Percentiles rank a stretch among this genome's conserved stretches.
Evolutionary conservation across 2,113 vertebrate genomes (phyloP).

Genomic region (Xiphias gladius): DNA sequence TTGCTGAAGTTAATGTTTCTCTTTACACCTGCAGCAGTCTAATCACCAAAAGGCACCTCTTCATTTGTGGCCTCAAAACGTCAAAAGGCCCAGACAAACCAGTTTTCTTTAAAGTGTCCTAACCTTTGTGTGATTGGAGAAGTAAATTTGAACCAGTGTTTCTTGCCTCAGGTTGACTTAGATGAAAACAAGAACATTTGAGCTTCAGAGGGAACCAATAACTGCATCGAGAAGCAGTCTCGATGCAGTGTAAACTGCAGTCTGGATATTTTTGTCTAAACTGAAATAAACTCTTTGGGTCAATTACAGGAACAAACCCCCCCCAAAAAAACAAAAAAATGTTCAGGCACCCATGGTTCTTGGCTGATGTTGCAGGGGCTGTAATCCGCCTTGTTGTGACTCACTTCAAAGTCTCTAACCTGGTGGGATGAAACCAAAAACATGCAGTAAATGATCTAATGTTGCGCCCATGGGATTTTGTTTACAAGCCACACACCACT

Average conservation of each 20-base stretch:
- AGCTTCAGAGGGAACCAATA: background rate
- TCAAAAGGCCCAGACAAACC: background rate
- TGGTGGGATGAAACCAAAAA: constrained; percentile 27
- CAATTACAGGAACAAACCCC: background rate
- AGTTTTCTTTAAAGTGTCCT: background rate
- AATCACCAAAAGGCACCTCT: background rate
- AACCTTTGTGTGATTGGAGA: background rate
- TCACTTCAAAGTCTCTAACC: background rate
- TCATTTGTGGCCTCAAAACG: background rate
- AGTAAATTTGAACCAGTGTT: background rate
- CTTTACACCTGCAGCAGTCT: background rate
- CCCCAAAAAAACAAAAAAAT: background rate
- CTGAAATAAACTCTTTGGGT: constrained; percentile 12
- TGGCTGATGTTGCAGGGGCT: constrained; percentile 9
- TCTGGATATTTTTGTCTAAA: background rate
- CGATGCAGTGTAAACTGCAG: too few relatives aligned
- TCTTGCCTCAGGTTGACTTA: constrained; percentile 35
- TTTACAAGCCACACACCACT: constrained; percentile 30
- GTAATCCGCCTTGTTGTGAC: constrained; percentile 33
- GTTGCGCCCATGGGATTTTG: background rate
- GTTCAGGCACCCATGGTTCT: background rate
- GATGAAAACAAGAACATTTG: constrained; percentile 11
- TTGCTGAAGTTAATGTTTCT: background rate
- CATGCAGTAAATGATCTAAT: constrained; percentile 16
- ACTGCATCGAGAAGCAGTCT: background rate